Percentiles rank a stretch among this genome's conserved stretches.
These are phyloP conservation scores for Dastarcus helophoroides DNA, from an alignment of 2,888 invertebrate species.

Conservation along the genomic window DNA sequence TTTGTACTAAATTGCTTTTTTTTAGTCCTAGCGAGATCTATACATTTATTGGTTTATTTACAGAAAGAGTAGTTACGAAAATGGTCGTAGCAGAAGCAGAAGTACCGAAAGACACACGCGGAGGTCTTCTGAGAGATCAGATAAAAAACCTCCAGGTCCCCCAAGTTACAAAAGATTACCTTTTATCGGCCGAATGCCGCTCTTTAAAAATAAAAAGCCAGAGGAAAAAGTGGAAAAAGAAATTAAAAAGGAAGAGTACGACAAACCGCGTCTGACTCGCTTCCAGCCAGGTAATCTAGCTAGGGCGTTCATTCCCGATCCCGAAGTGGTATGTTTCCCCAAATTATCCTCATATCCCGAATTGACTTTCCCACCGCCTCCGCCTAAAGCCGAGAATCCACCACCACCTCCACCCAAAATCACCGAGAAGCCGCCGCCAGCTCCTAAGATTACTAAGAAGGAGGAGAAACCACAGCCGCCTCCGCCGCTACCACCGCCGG, in stretches of 20 bases:
- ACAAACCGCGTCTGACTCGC: constrained; percentile 30
- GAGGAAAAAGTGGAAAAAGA: constrained; percentile 42
- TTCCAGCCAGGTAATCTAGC: constrained; percentile 35
- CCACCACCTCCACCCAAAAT: constrained; percentile 26
- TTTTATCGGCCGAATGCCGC: constrained; percentile 76
- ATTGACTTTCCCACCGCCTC: constrained; percentile 25
- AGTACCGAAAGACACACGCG: constrained; percentile 8
- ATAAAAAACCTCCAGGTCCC: constrained; percentile 30
- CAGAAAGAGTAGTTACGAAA: constrained; percentile 9
- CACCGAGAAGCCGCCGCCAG: constrained; percentile 24
- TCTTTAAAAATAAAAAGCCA: constrained; percentile 51
- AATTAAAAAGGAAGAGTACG: constrained; percentile 41
- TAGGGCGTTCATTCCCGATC: constrained; percentile 34
- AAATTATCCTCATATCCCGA: constrained; percentile 33
- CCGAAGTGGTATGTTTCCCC: constrained; percentile 36
- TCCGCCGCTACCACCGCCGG: constrained; percentile 7
- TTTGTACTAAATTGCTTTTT: too few species aligned
- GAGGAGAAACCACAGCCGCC: constrained; percentile 10
- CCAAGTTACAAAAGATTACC: constrained; percentile 59
- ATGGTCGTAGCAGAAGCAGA: constrained; percentile 10
- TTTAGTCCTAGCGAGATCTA: too few species aligned
- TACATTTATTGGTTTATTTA: too few species aligned
- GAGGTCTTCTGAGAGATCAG: constrained; percentile 11
- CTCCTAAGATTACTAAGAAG: constrained; percentile 22
- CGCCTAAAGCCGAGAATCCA: constrained; percentile 16